Conservation (phyloP, 2,888 invertebrate genomes). For the Drosophila kokeensis region DNA sequence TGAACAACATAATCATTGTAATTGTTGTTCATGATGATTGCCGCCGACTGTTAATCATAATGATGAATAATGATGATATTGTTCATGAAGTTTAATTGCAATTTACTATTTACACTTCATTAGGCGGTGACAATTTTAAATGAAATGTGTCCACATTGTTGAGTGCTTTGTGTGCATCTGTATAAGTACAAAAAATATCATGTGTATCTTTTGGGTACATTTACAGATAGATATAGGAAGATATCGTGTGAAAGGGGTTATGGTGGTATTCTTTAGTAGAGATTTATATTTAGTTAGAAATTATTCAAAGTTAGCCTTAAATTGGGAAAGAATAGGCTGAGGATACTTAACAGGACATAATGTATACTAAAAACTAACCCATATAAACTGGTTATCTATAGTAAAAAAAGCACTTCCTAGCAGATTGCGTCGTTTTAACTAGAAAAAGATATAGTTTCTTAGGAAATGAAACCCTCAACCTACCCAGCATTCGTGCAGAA, state of each 20-base stretch:
- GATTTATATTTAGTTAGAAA: background rate
- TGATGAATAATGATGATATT: slow-evolving; percentile 51
- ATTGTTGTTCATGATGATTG: slow-evolving; percentile 19
- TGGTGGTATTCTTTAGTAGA: too few relatives aligned
- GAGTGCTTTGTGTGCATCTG: slow-evolving; percentile 51
- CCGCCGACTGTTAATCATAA: slow-evolving; percentile 17
- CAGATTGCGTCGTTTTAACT: background rate
- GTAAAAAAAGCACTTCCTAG: background rate
- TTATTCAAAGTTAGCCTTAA: background rate
- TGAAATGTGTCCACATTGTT: slow-evolving; percentile 77
- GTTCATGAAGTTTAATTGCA: slow-evolving; percentile 75
- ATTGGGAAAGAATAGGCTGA: background rate
- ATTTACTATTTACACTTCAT: slow-evolving; percentile 81
- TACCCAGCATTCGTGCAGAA: background rate
- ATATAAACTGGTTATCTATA: background rate
- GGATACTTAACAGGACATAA: background rate
- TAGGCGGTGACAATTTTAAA: slow-evolving; percentile 77
- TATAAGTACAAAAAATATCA: slow-evolving; percentile 10
- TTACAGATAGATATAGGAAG: background rate
- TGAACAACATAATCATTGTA: slow-evolving; percentile 55
- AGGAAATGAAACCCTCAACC: background rate
- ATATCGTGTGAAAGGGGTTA: background rate
- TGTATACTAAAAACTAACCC: background rate
- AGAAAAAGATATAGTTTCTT: background rate
- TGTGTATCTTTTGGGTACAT: slow-evolving; percentile 2